Evolutionary conservation across 2,797 vertebrate species (phyloP).

Genomic region (Pseudochaenichthys georgianus): DNA sequence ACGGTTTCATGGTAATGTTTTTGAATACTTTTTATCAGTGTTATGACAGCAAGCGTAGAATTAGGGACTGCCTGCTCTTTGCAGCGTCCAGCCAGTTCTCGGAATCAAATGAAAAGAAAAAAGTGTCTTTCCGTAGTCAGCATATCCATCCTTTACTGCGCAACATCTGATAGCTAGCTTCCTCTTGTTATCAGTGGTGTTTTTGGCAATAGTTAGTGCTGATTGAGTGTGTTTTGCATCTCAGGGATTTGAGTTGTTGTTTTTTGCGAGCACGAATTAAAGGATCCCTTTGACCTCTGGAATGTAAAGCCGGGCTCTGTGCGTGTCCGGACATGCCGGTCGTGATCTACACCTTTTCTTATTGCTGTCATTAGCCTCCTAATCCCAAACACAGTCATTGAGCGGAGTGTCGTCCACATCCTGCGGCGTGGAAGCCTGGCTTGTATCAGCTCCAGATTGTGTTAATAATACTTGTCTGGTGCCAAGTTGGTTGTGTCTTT

Average conservation of each 20-base stretch:
- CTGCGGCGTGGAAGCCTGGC: constrained; percentile 50
- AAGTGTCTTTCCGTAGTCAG: constrained; percentile 37
- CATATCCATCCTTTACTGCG: constrained; percentile 28
- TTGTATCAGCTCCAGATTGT: constrained; percentile 66
- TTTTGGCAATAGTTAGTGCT: constrained; percentile 50
- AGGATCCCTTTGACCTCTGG: constrained; percentile 77
- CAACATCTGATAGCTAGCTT: constrained; percentile 67
- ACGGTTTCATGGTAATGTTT: constrained; percentile 21
- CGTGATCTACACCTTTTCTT: constrained; percentile 74
- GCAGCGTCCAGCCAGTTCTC: constrained; percentile 43
- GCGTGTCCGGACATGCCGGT: constrained; percentile 71
- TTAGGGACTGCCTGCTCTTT: constrained; percentile 47
- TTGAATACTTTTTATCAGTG: constrained; percentile 6
- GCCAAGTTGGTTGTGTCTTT: constrained; percentile 47
- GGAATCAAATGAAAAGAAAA: constrained; percentile 51
- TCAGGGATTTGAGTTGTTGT: constrained; percentile 57
- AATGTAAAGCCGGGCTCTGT: constrained; percentile 68
- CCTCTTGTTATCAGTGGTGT: constrained; percentile 42
- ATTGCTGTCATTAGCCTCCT: constrained; percentile 74
- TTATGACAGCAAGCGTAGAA: constrained; percentile 32
- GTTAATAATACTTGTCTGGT: constrained; percentile 64
- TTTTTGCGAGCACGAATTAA: constrained; percentile 66
- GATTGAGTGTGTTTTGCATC: constrained; percentile 58
- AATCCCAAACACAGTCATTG: constrained; percentile 63
- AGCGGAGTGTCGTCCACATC: constrained; percentile 52